Conservation (phyloP, 35 echinoderm and acorn worm species). For the Apostichopus japonicus region DNA sequence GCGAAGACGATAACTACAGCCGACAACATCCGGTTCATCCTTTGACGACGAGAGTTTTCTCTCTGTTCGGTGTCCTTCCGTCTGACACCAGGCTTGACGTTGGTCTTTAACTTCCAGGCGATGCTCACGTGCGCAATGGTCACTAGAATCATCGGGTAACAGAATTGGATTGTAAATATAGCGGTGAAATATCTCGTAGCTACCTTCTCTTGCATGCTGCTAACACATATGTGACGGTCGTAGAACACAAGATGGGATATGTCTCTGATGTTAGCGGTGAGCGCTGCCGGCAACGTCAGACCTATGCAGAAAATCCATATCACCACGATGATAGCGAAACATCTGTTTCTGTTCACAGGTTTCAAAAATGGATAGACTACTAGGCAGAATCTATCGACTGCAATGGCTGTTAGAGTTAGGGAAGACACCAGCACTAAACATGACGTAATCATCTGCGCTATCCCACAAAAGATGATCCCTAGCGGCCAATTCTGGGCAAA, state of each 20-base stretch:
- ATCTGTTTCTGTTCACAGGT: conserved; percentile 69
- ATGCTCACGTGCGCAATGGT: conserved; percentile 78
- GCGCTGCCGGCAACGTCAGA: conserved; percentile 67
- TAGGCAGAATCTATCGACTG: conserved; percentile 87
- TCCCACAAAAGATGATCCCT: conserved; percentile 61
- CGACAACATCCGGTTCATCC: conserved; percentile 91
- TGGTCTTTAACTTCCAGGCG: conserved; percentile 78
- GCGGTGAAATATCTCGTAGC: conserved; percentile 65
- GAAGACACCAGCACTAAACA: conserved; percentile 81
- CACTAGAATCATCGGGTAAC: conserved; percentile 74
- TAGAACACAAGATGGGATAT: neutral
- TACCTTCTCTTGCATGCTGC: conserved; percentile 8
- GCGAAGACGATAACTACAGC: conserved; percentile 88
- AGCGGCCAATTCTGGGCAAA: conserved; percentile 70
- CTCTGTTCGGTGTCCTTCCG: conserved; percentile 67
- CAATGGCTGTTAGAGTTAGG: conserved; percentile 84
- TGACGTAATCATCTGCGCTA: conserved; percentile 59
- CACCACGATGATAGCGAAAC: conserved; percentile 66
- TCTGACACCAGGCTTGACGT: conserved; percentile 76
- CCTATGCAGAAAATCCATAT: conserved; percentile 85
- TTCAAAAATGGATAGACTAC: conserved; percentile 93
- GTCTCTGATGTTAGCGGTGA: conserved; percentile 54
- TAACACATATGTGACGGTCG: conserved; percentile 33
- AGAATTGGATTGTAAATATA: conserved; percentile 87
- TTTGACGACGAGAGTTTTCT: conserved; percentile 73